Evolutionary conservation across 2,797 vertebrate species (phyloP), one percentile per base, ranked within the genome.

Genomic region (Ficedula albicollis): DNA sequence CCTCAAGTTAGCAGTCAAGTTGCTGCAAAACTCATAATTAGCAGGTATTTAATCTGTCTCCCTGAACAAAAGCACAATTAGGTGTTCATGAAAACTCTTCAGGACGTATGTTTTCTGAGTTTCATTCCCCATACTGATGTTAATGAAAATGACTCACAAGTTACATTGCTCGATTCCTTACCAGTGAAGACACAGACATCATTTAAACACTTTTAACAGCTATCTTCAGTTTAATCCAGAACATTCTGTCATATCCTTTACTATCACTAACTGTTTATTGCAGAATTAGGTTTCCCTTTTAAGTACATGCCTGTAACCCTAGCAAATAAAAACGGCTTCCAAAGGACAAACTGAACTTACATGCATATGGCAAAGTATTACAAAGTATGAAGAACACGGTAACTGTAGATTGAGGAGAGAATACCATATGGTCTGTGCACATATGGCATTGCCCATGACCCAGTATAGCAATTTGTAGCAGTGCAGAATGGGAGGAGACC

Each of bases 61-160:
- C 82, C 43, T 48, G 34, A 67, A 87, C 68, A 89, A 96, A 95
- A 43, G 58, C 51, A 89, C 51, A 93, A 80, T 68, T 68, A 87
- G 58, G 59, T 59, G 32, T 67, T 87, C 25, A 58, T 67, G 64
- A 92, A 94, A 96, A 96, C 15, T 95, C 81, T 59, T 81, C 36
- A 44, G 52, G 80, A 94, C 26, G 34, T 26, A 32, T 5, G 90
- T 75, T 85, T 91, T 82, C 22, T 10, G 90, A 83, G 66, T 18
- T 72, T 80, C 38, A 18, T 27, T 67, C 15, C 26, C n/a, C 32
- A 49, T 48, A 69, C 3, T 46, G 63, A 80, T 27, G 13, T 41
- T 48, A 60, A 91, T 25, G 36, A 66, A 80, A 86, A 83, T 1
- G 4, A 66, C 8, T 6, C 34, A 64, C 11, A 63, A 77, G 29